Percentiles rank a stretch among this genome's conserved stretches.
These are phyloP conservation scores for Passer domesticus DNA, from an alignment of 2,113 vertebrate genomes.

Conservation along the genomic window DNA sequence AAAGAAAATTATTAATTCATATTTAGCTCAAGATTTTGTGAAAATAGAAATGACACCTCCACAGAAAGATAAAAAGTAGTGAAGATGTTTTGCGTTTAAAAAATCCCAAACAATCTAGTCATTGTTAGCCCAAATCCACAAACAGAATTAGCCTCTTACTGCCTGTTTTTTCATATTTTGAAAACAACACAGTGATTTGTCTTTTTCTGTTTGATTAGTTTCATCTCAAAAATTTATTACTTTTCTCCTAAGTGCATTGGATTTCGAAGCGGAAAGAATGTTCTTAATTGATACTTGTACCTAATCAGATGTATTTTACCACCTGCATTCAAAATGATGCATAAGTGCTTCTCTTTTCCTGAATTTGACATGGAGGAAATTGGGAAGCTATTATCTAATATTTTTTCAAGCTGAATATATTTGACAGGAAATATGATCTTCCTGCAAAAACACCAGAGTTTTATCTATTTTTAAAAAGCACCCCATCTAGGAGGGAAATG, in stretches of 20 bases:
- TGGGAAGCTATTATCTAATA: conserved; percentile 13
- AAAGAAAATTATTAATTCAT: background rate
- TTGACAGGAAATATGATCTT: conserved; percentile 33
- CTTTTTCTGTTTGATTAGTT: background rate
- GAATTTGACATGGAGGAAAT: conserved; percentile 33
- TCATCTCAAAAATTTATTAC: background rate
- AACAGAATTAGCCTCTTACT: background rate
- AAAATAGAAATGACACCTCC: background rate
- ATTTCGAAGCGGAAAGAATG: background rate
- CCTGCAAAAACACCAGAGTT: background rate
- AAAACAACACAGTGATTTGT: background rate
- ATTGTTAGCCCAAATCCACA: background rate
- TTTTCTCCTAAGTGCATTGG: background rate
- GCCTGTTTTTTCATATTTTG: background rate
- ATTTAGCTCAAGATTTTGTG: background rate
- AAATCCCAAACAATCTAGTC: background rate
- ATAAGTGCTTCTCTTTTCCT: conserved; percentile 29
- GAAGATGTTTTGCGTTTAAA: background rate
- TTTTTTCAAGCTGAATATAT: background rate
- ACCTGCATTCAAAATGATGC: conserved; percentile 32
- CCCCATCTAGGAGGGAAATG: background rate
- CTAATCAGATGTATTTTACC: conserved; percentile 7
- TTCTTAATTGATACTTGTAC: background rate
- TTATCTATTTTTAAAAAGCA: background rate
- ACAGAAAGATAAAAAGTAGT: background rate